Base-by-base conservation (phyloP, 2,888 invertebrate genomes). In the Dryobota labecula region DNA sequence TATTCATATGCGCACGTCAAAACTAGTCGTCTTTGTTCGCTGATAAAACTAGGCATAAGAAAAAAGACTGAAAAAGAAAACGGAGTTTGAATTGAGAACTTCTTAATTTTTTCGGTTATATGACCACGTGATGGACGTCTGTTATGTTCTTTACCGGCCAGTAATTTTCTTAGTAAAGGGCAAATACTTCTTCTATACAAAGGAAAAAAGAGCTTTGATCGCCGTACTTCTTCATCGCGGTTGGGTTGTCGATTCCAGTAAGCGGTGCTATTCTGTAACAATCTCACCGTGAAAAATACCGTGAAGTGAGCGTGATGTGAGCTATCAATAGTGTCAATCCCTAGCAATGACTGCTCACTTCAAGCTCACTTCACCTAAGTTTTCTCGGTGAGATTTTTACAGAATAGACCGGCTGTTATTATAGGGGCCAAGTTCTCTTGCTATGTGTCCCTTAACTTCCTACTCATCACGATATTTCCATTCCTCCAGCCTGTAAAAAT, bases 1-100 rank as follows among this genome's bases (percentile, higher is more conserved):
- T 76, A 81, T 77, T 80, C 68, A 81, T 77, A 81, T 38, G 78
- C 60, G 38, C 36, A 54, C 47, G 33, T 47, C n/a, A n/a, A n/a
- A n/a, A 36, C 18, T 24, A 60, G 27, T 47, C 15, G 47, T n/a
- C 33, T 45, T 63, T 41, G 30, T 53, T 36, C 24, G 15, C 15
- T 45, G 45, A 73, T 60, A 68, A 65, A 82, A 60, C 41, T 53
- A 33, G 27, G 18, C 18, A 15, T 51, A 13, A 6, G 13, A 41
- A 18, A 45, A 24, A 27, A 5, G 1, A n/a, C 6, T 4, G 0
- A 1, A 62, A 71, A 45, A 43, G 38, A 57, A 27, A 30, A n/a
- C 8, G 0, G 2, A 15, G 3, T 76, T 76, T 13, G n/a, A 69
- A 58, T 53, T 41, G 1, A 53, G 43, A 58, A 36, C 15, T 20